Evolutionary conservation across 2,888 invertebrate genomes (phyloP), one percentile per base, ranked within the genome.

Genomic region (Tuberolachnus salignus): DNA sequence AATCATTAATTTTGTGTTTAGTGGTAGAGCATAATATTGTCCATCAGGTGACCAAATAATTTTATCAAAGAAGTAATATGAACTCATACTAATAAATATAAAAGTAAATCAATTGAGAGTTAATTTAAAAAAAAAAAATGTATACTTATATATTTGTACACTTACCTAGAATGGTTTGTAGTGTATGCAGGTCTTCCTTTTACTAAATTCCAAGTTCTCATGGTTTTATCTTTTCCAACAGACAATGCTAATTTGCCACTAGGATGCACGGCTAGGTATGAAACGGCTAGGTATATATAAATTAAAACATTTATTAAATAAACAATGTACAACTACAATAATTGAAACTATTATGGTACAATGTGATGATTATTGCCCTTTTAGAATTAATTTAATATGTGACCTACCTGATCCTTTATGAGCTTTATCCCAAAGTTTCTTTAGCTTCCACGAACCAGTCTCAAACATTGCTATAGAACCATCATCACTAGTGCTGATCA

Each of bases 151-250:
- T n/a, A 34, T 3, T 34, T 49, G 13, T 19, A 34, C 21, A 44
- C 88, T 86, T 91, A 92, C 84, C 89, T 91, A 81, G 91, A 90
- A 49, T 97, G 87, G 85, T 96, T 95, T n/a, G 93, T 93, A 1
- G 92, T 91, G 85, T 94, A 97, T 0, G 96, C 97, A 83, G 91
- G 91, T 81, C 95, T 89, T 0, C 97, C 97, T 85, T 95, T 96
- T 0, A 97, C 88, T 81, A 98, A 88, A 87, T 98, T 97, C 98
- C 98, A 98, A 3, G 97, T 97, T 83, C 92, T 88, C 64, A 98
- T 86, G 8, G 92, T 91, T 83, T 90, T 90, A 86, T 98, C 97
- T 69, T 90, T 90, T 19, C 96, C 95, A 55, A 96, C 89, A 14
- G 95, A 93, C 11, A 98, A 86, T 0, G 95, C 94, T 82, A 97